Conservation (phyloP, 2,113 vertebrate species). For the Hemiprocne comata region DNA sequence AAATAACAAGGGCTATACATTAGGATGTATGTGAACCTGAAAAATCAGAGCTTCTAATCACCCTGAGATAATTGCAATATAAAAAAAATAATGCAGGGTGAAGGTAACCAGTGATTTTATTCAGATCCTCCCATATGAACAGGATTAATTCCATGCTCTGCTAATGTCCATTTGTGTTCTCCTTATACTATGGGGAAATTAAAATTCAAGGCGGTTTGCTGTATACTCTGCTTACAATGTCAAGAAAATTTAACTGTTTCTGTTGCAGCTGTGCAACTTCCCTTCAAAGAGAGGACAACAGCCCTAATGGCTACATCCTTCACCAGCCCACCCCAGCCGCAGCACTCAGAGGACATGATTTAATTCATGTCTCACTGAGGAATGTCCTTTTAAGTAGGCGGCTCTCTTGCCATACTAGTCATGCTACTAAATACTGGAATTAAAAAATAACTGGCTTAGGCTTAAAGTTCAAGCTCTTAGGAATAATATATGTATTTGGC, state of each 20-base stretch:
- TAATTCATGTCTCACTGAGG: neutral
- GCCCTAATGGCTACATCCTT: neutral
- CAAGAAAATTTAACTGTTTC: neutral
- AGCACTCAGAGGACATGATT: neutral
- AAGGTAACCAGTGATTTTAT: neutral
- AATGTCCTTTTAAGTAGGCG: neutral
- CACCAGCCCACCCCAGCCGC: neutral
- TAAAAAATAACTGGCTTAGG: neutral
- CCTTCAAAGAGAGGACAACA: neutral
- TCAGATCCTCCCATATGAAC: constrained; percentile 2
- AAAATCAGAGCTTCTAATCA: neutral
- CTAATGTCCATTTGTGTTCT: neutral
- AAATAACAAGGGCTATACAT: neutral
- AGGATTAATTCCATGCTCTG: neutral
- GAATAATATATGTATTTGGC: neutral
- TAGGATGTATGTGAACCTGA: neutral
- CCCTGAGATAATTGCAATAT: neutral
- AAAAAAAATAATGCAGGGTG: neutral
- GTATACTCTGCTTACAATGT: neutral
- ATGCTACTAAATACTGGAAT: neutral
- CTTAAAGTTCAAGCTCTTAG: neutral
- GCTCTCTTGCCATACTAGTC: neutral
- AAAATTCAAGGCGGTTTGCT: neutral
- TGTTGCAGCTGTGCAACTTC: neutral
- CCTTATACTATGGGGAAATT: neutral